phyloP scores from a whole-genome alignment of 2,113 vertebrate species.

The Proteles cristata region DNA sequence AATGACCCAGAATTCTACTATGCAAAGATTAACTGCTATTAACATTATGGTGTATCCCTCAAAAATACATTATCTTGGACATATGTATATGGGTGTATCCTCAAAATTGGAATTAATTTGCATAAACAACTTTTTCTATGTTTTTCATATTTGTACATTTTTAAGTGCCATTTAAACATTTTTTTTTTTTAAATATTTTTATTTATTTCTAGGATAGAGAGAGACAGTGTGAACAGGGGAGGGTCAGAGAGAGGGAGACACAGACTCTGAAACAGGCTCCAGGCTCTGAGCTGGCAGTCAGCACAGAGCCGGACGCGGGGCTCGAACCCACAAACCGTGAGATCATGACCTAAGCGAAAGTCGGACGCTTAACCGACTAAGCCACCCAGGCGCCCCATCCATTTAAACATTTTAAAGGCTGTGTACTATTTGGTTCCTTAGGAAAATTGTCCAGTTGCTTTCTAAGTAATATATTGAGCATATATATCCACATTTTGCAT shows the following conservation, averaged over 20 bases:
- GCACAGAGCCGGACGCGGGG: no score
- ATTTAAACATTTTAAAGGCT: constrained; percentile 31
- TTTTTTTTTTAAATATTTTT: no score
- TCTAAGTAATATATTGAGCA: not conserved
- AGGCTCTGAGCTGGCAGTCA: no score
- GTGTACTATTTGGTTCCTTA: not conserved
- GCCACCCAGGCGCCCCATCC: no score
- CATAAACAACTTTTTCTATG: not conserved
- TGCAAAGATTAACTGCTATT: not conserved
- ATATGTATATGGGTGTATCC: not conserved
- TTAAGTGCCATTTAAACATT: not conserved
- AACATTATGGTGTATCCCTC: not conserved
- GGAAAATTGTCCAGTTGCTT: not conserved
- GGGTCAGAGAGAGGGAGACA: no score
- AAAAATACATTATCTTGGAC: not conserved
- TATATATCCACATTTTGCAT: not conserved
- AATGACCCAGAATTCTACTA: not conserved
- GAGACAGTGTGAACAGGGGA: no score
- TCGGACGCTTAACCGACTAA: no score
- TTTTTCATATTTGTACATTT: constrained; percentile 7
- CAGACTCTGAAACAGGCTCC: no score
- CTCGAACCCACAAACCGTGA: no score
- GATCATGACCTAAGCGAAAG: no score
- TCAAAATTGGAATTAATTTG: constrained; percentile 36
- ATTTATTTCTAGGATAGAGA: no score